Percentiles rank a stretch among this genome's conserved stretches.
These are phyloP conservation scores for Caenorhabditis afra DNA, from an alignment of 2,888 invertebrate genomes.

Conservation along the genomic window DNA sequence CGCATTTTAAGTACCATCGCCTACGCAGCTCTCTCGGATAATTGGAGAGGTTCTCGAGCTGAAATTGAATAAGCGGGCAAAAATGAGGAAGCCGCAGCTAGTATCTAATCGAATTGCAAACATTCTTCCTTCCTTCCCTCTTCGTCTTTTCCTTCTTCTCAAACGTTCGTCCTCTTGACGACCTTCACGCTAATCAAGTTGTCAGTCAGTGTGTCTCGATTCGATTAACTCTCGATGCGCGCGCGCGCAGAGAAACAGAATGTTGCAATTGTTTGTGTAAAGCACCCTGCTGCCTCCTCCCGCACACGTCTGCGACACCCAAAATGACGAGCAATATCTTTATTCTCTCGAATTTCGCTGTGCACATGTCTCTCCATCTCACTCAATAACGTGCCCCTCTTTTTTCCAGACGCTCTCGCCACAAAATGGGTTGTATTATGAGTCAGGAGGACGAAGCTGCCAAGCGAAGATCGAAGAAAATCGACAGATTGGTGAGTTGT, in stretches of 20 bases:
- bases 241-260: constrained; percentile 38
- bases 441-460: constrained; percentile 47
- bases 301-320: constrained; percentile 39
- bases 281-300: constrained; percentile 22
- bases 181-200: constrained; percentile 24
- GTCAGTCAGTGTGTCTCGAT: constrained; percentile 6
- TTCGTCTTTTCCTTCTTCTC: not conserved
- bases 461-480: constrained; percentile 44
- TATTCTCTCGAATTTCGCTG: constrained; percentile 11
- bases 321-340: constrained; percentile 47
- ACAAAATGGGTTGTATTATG: constrained; percentile 50
- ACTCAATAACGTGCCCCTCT: not conserved
- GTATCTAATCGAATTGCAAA: not conserved
- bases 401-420: constrained; percentile 4
- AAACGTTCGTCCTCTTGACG: not conserved
- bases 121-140: not conserved
- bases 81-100: constrained; percentile 21
- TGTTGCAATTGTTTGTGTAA: constrained; percentile 58
- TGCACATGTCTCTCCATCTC: constrained; percentile 1
- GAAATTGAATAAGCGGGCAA: constrained; percentile 12
- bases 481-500: constrained; percentile 35
- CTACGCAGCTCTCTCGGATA: constrained; percentile 6
- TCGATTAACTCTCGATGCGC: constrained; percentile 13
- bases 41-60: not conserved
- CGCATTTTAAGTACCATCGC: constrained; percentile 4